Percentiles rank a stretch among this genome's conserved stretches.
phyloP scores from a whole-genome alignment of 2,113 vertebrate species.

The Brachypodius melanocephalos region DNA sequence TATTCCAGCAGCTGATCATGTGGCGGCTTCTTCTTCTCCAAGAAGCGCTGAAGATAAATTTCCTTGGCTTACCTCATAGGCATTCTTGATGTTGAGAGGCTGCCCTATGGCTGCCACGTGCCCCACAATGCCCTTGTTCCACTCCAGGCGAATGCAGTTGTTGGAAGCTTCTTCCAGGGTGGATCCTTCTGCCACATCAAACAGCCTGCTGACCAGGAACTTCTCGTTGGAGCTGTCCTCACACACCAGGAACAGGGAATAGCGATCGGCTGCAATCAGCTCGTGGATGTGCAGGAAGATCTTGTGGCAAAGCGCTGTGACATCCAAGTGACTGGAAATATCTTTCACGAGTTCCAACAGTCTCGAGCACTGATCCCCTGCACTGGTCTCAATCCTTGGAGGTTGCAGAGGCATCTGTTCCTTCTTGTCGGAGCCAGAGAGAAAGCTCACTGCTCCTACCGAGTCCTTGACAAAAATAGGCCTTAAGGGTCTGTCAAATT shows the following conservation, averaged over 20 bases:
- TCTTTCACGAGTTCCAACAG: constrained; percentile 95
- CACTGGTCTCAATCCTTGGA: constrained; percentile 68
- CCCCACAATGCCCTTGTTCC: constrained; percentile 99
- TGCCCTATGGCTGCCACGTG: constrained; percentile 90
- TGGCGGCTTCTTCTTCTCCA: background rate
- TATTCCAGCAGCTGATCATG: background rate
- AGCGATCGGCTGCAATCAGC: constrained; percentile 91
- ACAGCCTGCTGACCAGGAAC: constrained; percentile 91
- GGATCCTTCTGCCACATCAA: constrained; percentile 94
- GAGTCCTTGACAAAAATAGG: constrained; percentile 95
- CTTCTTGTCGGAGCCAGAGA: constrained; percentile 82
- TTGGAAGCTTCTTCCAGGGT: constrained; percentile 93
- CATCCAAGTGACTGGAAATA: constrained; percentile 94
- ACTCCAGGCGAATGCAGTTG: constrained; percentile 90
- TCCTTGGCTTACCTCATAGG: constrained; percentile 84
- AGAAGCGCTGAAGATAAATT: background rate
- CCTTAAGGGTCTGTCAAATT: constrained; percentile 93
- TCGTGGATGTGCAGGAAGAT: constrained; percentile 97
- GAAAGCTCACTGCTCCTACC: constrained; percentile 89
- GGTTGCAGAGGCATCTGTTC: constrained; percentile 81
- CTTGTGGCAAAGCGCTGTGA: constrained; percentile 94
- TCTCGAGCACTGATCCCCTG: constrained; percentile 84
- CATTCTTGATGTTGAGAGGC: constrained; percentile 93
- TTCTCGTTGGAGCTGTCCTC: constrained; percentile 96
- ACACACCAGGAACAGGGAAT: constrained; percentile 93